Conservation (phyloP, 1,140 invertebrate genomes). For the Solen grandis region DNA sequence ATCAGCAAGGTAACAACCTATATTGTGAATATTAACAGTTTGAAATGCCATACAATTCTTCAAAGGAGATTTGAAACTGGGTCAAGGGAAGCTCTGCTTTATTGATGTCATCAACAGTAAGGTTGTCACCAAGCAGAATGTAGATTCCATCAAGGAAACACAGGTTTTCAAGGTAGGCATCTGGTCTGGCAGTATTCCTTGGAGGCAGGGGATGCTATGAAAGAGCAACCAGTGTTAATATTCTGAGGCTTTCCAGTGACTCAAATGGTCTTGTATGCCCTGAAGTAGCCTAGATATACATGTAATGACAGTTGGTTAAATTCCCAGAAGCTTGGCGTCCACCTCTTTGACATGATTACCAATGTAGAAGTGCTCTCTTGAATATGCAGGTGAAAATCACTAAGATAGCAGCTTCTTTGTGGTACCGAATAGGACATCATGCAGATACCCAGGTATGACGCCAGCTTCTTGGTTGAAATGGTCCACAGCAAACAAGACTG, state of each 20-base stretch:
- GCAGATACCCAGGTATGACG: slow-evolving; percentile 42
- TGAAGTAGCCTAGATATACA: slow-evolving; percentile 31
- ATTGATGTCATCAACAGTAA: slow-evolving; percentile 26
- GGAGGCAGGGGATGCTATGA: slow-evolving; percentile 13
- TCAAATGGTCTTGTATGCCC: slow-evolving; percentile 31
- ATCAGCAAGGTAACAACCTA: slow-evolving; percentile 1
- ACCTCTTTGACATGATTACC: slow-evolving; percentile 15
- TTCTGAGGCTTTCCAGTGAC: no score
- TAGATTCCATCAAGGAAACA: slow-evolving; percentile 11
- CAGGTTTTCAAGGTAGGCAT: slow-evolving; percentile 7
- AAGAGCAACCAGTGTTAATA: slow-evolving; percentile 26
- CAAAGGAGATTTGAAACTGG: slow-evolving; percentile 20
- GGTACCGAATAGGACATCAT: no score
- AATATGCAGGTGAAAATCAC: slow-evolving; percentile 5
- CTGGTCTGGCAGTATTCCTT: not conserved
- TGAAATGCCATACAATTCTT: slow-evolving; percentile 26
- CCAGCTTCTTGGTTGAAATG: no score
- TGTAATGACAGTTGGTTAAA: slow-evolving; percentile 46
- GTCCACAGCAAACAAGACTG: no score
- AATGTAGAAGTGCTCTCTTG: slow-evolving; percentile 26
- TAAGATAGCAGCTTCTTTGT: slow-evolving; percentile 19
- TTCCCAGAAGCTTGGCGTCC: slow-evolving; percentile 19
- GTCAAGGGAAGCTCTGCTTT: slow-evolving; percentile 24
- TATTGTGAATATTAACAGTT: slow-evolving; percentile 21
- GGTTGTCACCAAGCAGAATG: slow-evolving; percentile 22